Evolutionary conservation across 2,113 vertebrate genomes (phyloP).

Genomic region (Urocynchramus pylzowi): DNA sequence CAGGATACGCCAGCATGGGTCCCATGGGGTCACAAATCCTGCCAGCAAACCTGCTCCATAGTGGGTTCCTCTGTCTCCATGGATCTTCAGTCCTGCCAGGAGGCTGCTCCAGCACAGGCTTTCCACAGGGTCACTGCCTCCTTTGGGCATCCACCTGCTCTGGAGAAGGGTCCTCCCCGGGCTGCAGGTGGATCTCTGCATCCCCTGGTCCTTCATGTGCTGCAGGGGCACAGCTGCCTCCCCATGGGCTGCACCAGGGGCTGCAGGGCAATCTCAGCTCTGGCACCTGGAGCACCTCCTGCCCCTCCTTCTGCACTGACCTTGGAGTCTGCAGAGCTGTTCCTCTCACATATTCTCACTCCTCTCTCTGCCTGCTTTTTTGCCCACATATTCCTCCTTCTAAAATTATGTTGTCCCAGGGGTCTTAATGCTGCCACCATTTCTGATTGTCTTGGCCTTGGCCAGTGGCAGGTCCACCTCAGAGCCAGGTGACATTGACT

Average conservation of each 20-base stretch:
- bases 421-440: not conserved
- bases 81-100: not conserved
- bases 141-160: not conserved
- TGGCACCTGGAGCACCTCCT: accelerated
- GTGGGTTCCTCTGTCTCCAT: not conserved
- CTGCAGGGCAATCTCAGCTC: not conserved
- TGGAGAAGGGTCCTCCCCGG: accelerated
- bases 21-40: not conserved
- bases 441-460: not conserved
- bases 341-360: not conserved
- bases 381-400: accelerated
- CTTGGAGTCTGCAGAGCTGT: not conserved
- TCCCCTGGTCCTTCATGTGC: too few species aligned
- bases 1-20: not conserved
- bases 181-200: not conserved
- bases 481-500: not conserved
- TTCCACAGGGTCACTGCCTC: not conserved
- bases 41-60: not conserved
- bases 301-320: not conserved
- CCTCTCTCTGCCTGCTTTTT: not conserved
- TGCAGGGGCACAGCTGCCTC: not conserved
- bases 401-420: not conserved
- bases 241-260: accelerated
- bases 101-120: not conserved
- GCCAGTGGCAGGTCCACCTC: accelerated